These are phyloP conservation scores for Myopa tessellatipennis DNA, from an alignment of 2,888 invertebrate genomes.

Conservation along the genomic window DNA sequence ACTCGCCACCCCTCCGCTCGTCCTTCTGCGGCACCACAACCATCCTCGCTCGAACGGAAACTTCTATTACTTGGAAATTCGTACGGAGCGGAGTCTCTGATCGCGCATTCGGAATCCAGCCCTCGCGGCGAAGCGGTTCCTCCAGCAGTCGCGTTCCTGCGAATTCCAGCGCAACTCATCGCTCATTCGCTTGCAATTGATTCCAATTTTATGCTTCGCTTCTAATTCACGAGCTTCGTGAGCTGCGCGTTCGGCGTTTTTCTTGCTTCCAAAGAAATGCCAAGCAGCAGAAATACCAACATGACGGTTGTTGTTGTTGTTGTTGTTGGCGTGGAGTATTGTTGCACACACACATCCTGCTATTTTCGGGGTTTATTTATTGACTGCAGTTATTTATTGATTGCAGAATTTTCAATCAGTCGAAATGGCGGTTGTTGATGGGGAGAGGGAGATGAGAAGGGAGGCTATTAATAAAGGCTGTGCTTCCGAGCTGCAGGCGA, in stretches of 20 bases:
- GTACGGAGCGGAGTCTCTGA: neutral
- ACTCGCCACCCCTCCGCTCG: neutral
- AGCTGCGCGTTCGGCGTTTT: neutral
- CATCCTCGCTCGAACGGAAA: constrained; percentile 6
- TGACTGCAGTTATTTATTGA: constrained; percentile 12
- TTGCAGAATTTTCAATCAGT: neutral
- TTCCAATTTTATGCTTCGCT: constrained; percentile 24
- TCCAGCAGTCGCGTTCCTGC: neutral
- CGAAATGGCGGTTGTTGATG: neutral
- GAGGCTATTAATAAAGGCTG: neutral
- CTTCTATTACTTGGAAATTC: constrained; percentile 29
- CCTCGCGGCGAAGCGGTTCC: neutral
- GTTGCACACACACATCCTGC: neutral
- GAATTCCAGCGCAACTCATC: neutral
- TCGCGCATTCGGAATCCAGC: neutral
- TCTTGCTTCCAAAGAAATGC: neutral
- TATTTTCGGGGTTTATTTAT: constrained; percentile 8
- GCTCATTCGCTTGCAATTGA: constrained; percentile 28
- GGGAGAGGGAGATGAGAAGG: neutral
- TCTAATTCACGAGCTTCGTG: constrained; percentile 8
- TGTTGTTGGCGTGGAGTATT: neutral
- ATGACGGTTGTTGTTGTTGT: neutral
- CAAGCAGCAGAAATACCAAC: neutral
- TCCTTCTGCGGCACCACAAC: neutral
- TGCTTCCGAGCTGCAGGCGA: neutral